Evolutionary conservation across 2,797 vertebrate genomes (phyloP), one percentile per base, ranked within the genome.

Genomic region (Macroramphosus scolopax): DNA sequence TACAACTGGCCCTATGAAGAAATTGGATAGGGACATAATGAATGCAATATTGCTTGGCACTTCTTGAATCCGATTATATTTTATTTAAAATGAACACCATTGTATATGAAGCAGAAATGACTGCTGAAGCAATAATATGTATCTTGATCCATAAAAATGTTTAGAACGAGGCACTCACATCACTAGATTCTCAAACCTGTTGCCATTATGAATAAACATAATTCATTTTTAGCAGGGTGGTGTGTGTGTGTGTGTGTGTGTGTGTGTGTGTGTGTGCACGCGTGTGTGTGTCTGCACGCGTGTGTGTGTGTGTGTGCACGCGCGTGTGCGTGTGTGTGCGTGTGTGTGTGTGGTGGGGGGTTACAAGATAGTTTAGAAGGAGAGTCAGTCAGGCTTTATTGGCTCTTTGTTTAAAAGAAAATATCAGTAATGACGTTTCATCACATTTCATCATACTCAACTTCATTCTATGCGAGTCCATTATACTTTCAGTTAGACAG

Each of bases 381-480:
- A n/a, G n/a, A n/a, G n/a, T 37, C 32, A 9, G 32, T 32, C 41
- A 22, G 39, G 10, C 34, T 59, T 46, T 46, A 67, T 38, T 37
- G 39, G 24, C 28, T 35, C 57, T 47, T 17, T 62, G 49, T 45
- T 50, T n/a, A 10, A 16, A 45, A 22, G 17, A 52, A 77, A 69
- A 69, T 15, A 20, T 17, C 39, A 48, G 12, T 25, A 50, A 33
- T 28, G 32, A 64, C 30, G 18, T 8, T 9, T 30, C 18, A 12
- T n/a, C n/a, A n/a, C n/a, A n/a, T n/a, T n/a, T n/a, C n/a, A n/a
- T n/a, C n/a, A n/a, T n/a, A n/a, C n/a, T n/a, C n/a, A n/a, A n/a
- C n/a, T n/a, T n/a, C n/a, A 13, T 36, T 63, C 35, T 49, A 43
- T 29, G 5, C 20, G 31, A 9, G 14, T 40, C 24, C 22, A 12